These are phyloP conservation scores for Lipophrys pholis DNA, from an alignment of 2,113 vertebrate genomes.

Conservation along the genomic window DNA sequence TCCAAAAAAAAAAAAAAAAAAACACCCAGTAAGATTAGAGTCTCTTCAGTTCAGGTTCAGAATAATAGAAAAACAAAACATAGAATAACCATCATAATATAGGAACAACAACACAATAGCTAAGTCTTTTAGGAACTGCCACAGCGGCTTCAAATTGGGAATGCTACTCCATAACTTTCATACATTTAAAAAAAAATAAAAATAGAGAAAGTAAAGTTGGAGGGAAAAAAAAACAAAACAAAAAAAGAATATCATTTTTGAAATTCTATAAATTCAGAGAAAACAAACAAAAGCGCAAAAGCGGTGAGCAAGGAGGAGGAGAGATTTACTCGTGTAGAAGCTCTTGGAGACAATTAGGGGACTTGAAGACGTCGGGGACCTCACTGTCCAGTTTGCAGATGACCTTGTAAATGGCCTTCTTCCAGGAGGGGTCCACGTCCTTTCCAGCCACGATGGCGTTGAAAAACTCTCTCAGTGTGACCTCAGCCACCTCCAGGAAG, in stretches of 20 bases:
- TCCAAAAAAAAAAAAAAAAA: conserved; percentile 51
- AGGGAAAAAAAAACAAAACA: conserved; percentile 6
- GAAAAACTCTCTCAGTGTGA: conserved; percentile 99
- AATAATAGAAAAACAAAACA: conserved; percentile 83
- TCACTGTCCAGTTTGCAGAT: conserved; percentile 99
- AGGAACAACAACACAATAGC: conserved; percentile 78
- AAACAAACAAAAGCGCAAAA: conserved; percentile 80
- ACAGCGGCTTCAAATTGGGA: conserved; percentile 69
- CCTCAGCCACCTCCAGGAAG: conserved; percentile 98
- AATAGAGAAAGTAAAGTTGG: conserved; percentile 47
- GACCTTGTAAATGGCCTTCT: conserved; percentile 99
- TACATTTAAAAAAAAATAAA: conserved; percentile 74
- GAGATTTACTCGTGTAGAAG: conserved; percentile 95
- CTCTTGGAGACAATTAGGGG: conserved; percentile 99
- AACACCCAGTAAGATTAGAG: conserved; percentile 66
- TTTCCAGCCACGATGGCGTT: conserved; percentile 99
- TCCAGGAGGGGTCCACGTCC: conserved; percentile 99
- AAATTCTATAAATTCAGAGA: conserved; percentile 76
- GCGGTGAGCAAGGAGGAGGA: conserved; percentile 70
- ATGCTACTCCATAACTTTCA: conserved; percentile 84
- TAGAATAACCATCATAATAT: conserved; percentile 68
- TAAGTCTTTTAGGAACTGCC: conserved; percentile 74
- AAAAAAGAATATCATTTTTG: conserved; percentile 42
- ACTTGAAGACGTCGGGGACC: conserved; percentile 98
- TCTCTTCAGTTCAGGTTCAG: conserved; percentile 77